These are phyloP conservation scores for Corydoras sp. DNA, from an alignment of 2,113 vertebrate species.

Conservation along the genomic window DNA sequence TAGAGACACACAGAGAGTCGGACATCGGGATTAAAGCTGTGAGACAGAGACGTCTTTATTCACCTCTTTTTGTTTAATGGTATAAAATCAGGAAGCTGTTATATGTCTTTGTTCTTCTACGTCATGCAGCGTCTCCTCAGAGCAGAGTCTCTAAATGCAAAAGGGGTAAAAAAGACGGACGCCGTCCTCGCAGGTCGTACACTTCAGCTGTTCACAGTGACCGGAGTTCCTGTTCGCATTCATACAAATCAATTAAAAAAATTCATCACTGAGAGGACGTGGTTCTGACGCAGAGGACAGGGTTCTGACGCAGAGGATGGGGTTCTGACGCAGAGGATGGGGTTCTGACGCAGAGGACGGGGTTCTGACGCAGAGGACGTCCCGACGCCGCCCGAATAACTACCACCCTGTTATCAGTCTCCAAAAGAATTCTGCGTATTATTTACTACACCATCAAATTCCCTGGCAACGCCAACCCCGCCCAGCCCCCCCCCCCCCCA, in stretches of 20 bases:
- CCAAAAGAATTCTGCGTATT: too few species aligned
- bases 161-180: constrained; percentile 31
- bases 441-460: too few species aligned
- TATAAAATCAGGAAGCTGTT: constrained; percentile 59
- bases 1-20: too few species aligned
- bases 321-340: constrained; percentile 16
- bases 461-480: too few species aligned
- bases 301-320: too few species aligned
- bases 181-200: constrained; percentile 18
- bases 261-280: constrained; percentile 31
- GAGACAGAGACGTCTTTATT: not conserved
- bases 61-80: constrained; percentile 55
- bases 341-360: constrained; percentile 47
- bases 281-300: constrained; percentile 47
- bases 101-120: constrained; percentile 46
- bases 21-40: too few species aligned
- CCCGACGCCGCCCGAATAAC: too few species aligned
- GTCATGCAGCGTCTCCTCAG: constrained; percentile 62
- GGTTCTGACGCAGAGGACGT: too few species aligned
- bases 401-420: too few species aligned
- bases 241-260: constrained; percentile 33
- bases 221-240: constrained; percentile 38
- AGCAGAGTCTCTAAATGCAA: constrained; percentile 49
- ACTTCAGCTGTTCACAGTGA: constrained; percentile 58
- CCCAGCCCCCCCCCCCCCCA: too few species aligned